Evolutionary conservation across 1,140 invertebrate genomes (phyloP), one percentile per base, ranked within the genome.

Genomic region (Portunus trituberculatus): DNA sequence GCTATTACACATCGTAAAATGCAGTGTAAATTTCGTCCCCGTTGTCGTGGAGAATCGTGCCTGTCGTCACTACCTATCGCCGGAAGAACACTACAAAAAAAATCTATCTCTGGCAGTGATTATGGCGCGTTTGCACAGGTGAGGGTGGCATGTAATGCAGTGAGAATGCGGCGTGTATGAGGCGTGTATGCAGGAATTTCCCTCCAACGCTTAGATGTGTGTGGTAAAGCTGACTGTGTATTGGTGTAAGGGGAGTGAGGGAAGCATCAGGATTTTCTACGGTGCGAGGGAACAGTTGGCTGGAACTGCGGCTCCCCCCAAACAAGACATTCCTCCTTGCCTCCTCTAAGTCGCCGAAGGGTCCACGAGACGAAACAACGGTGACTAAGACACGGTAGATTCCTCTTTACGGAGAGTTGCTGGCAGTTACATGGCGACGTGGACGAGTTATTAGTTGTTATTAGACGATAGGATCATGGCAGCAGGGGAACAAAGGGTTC

Each of bases 1-100:
- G 59, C 93, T 94, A 94, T 94, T 94, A 94, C 84, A 48, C 93
- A 28, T 94, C 93, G 84, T 94, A 94, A 94, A 94, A 89, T 94
- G 93, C 39, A 87, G 93, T 89, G 84, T 94, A 94, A 94, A 94
- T 94, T 67, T 89, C 86, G 59, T 86, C 86, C 52, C 31, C 48
- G 91, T 89, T 88, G 93, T 89, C 93, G 52, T 94, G 83, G 48
- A 29, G 46, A 67, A 39, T 48, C 86, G 84, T 89, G 52, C 10
- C 45, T 89, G 93, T 94, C 92, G 39, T 93, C 92, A 87, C 92
- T 93, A 87, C 82, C 87, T 93, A 87, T 87, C 92, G 82, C 84
- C 84, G 84, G 59, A 86, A 93, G 82, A 87, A 76, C n/a, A 76
- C 28, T 10, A 20, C 48, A 32, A 29, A 82, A 67, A 20, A 92